Conservation (phyloP, 2,113 vertebrate species). For the Eupsittula cactorum region DNA sequence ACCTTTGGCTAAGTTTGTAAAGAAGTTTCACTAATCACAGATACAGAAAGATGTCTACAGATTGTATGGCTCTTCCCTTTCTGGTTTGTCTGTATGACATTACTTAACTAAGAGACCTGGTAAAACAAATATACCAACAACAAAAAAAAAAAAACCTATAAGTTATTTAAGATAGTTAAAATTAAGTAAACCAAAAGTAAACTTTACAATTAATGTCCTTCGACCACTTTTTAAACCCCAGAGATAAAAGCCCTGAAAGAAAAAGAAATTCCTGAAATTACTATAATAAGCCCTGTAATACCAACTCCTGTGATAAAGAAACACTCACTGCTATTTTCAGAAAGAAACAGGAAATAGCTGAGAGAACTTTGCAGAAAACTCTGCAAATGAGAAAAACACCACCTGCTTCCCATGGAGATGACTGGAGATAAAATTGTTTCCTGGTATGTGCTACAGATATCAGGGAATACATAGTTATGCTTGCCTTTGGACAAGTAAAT, state of each 20-base stretch:
- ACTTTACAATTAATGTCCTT: background rate
- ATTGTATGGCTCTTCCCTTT: background rate
- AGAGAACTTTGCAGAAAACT: background rate
- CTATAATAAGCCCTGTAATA: background rate
- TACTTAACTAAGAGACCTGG: background rate
- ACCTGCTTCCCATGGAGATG: conserved; percentile 33
- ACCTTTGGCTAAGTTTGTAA: background rate
- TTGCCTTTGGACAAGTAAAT: background rate
- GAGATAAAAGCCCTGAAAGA: background rate
- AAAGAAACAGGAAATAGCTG: conserved; percentile 43
- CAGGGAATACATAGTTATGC: background rate
- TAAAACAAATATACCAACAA: background rate
- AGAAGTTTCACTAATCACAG: background rate
- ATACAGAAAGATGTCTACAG: background rate
- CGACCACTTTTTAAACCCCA: background rate
- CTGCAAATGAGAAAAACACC: conserved; percentile 20
- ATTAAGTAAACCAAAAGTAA: background rate
- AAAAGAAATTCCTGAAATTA: background rate
- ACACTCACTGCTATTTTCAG: background rate
- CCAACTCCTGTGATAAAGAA: background rate
- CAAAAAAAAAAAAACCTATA: background rate
- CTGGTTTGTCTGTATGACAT: background rate
- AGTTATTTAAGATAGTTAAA: background rate
- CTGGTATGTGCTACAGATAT: background rate
- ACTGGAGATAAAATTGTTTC: conserved; percentile 7